phyloP scores from a whole-genome alignment of 2,113 vertebrate genomes.

The Perca flavescens region DNA sequence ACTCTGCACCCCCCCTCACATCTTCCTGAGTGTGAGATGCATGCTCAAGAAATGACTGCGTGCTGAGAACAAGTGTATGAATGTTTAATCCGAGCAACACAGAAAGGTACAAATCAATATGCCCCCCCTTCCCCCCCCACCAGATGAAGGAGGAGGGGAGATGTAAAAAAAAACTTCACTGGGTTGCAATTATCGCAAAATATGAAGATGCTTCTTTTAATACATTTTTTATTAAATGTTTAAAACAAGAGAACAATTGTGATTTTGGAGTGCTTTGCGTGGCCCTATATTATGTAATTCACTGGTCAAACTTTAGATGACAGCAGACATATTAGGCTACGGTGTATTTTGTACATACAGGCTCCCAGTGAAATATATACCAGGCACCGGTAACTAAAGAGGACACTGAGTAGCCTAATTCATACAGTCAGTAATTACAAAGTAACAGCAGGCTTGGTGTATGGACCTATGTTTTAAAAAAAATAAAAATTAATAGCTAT shows the following conservation, averaged over 20 bases:
- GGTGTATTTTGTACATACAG: not conserved
- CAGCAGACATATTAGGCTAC: not conserved
- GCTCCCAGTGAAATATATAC: no score
- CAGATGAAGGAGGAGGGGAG: conserved; percentile 3
- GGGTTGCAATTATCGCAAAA: not conserved
- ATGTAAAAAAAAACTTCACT: conserved; percentile 11
- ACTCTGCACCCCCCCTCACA: conserved; percentile 16
- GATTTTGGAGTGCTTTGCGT: not conserved
- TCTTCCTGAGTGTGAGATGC: conserved; percentile 55
- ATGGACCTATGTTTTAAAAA: no score
- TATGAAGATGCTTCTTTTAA: not conserved
- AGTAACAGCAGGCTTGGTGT: no score
- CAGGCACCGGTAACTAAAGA: no score
- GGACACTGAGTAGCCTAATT: no score
- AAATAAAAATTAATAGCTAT: no score
- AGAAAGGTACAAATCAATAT: conserved; percentile 55
- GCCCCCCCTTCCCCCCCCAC: not conserved
- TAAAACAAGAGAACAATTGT: not conserved
- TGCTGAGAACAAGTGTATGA: conserved; percentile 57
- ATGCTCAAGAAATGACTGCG: conserved; percentile 66
- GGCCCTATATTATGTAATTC: not conserved
- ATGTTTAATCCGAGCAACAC: conserved; percentile 58
- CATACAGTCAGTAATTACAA: no score
- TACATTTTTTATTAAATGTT: not conserved
- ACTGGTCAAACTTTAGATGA: not conserved